Evolutionary conservation across 2,888 invertebrate species (phyloP).

Genomic region (Coelopa pilipes): DNA sequence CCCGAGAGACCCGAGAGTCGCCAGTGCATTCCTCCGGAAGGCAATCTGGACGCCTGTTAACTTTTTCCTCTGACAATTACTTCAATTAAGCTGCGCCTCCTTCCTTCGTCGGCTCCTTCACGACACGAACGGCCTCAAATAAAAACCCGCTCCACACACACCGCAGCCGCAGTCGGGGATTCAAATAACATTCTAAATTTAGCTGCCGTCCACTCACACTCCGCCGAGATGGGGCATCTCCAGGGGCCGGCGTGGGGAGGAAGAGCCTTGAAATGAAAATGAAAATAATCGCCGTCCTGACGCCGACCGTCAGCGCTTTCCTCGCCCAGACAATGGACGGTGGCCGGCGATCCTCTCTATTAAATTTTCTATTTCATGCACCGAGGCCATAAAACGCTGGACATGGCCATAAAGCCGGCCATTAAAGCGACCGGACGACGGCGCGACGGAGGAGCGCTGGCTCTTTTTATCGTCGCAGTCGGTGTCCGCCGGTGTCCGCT

Average conservation of each 20-base stretch:
- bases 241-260: neutral
- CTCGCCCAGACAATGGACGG: no score
- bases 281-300: slow-evolving; percentile 44
- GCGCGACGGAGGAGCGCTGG: no score
- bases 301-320: no score
- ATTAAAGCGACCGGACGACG: neutral
- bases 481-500: no score
- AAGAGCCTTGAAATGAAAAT: slow-evolving; percentile 50
- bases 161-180: neutral
- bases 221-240: neutral
- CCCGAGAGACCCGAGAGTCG: no score
- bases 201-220: neutral
- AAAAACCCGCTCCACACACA: slow-evolving; percentile 11
- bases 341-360: neutral
- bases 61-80: no score
- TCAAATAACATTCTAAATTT: slow-evolving; percentile 28
- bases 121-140: slow-evolving; percentile 18
- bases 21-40: no score
- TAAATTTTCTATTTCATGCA: slow-evolving; percentile 13
- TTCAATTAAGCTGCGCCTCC: no score
- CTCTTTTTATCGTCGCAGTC: no score
- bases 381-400: neutral
- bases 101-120: no score
- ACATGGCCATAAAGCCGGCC: neutral
- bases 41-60: no score